A percentile compares a stretch with the other conserved stretches of the same genome.
phyloP scores from a whole-genome alignment of 1,140 invertebrate species.

The Temnothorax nylanderi region DNA sequence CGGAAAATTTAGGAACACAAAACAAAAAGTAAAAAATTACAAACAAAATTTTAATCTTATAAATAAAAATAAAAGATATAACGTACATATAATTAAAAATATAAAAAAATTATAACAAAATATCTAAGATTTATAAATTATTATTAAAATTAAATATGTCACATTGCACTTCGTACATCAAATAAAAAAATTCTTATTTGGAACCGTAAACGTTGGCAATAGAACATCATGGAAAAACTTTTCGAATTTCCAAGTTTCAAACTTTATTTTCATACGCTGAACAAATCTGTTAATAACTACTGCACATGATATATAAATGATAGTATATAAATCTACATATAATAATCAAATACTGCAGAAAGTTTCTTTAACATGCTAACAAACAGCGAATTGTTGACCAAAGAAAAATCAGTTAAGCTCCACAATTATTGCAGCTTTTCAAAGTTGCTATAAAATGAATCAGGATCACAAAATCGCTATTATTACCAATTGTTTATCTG shows the following conservation, averaged over 20 bases:
- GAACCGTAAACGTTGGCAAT: background rate
- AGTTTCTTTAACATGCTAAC: slow-evolving; percentile 11
- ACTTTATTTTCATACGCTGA: background rate
- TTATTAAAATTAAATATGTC: slow-evolving; percentile 20
- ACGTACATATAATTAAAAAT: background rate
- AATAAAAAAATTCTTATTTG: background rate
- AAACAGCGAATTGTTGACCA: background rate
- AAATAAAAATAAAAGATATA: background rate
- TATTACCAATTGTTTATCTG: background rate
- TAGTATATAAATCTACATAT: slow-evolving; percentile 12
- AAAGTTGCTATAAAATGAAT: background rate
- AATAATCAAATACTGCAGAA: background rate
- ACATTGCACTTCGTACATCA: background rate
- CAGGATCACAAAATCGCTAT: background rate
- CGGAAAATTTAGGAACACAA: slow-evolving; percentile 38
- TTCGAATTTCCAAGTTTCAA: background rate
- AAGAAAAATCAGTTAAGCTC: background rate
- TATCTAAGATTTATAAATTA: slow-evolving; percentile 16
- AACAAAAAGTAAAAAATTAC: background rate
- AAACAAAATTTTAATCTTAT: background rate
- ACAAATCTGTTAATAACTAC: background rate
- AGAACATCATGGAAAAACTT: background rate
- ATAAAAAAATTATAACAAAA: background rate
- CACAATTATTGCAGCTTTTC: background rate
- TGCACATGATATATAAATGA: background rate